phyloP scores from a whole-genome alignment of 1,140 invertebrate genomes.

The Varroa destructor region DNA sequence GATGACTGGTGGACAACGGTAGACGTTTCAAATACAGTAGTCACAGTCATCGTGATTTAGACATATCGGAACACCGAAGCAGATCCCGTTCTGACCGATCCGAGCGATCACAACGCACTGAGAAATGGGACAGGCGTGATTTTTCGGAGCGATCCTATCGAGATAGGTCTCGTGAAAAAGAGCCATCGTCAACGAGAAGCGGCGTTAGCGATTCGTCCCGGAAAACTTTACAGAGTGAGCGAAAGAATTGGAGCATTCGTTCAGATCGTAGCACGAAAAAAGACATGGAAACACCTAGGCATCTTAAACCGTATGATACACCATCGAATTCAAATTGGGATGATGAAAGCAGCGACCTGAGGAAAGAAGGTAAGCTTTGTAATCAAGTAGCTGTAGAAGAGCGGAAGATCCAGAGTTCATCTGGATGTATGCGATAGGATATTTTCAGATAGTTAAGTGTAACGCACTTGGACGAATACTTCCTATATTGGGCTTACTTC shows the following conservation, averaged over 20 bases:
- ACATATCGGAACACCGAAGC: too few relatives aligned
- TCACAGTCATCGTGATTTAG: too few relatives aligned
- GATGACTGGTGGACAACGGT: too few relatives aligned
- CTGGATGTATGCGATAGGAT: background rate
- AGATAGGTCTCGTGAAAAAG: slow-evolving; percentile 36
- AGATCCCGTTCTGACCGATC: too few relatives aligned
- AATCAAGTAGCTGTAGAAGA: background rate
- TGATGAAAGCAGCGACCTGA: slow-evolving; percentile 48
- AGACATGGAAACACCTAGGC: slow-evolving; percentile 7
- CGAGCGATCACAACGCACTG: too few relatives aligned
- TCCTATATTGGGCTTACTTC: too few relatives aligned
- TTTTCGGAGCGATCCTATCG: slow-evolving; percentile 30
- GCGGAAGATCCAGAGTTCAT: slow-evolving; percentile 29
- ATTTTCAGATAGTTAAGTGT: slow-evolving; percentile 6
- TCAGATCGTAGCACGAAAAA: slow-evolving; percentile 30
- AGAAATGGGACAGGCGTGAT: slow-evolving; percentile 37
- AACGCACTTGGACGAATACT: too few relatives aligned
- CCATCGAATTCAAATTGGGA: slow-evolving; percentile 66
- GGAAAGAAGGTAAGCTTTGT: slow-evolving; percentile 29
- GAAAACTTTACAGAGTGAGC: slow-evolving; percentile 31
- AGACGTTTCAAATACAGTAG: too few relatives aligned
- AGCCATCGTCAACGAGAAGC: slow-evolving; percentile 35
- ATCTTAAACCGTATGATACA: slow-evolving; percentile 35
- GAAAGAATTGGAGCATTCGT: slow-evolving; percentile 28
- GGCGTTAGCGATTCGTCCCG: slow-evolving; percentile 34